Base-by-base conservation (phyloP, 2,113 vertebrate species). In the Ellobius talpinus region DNA sequence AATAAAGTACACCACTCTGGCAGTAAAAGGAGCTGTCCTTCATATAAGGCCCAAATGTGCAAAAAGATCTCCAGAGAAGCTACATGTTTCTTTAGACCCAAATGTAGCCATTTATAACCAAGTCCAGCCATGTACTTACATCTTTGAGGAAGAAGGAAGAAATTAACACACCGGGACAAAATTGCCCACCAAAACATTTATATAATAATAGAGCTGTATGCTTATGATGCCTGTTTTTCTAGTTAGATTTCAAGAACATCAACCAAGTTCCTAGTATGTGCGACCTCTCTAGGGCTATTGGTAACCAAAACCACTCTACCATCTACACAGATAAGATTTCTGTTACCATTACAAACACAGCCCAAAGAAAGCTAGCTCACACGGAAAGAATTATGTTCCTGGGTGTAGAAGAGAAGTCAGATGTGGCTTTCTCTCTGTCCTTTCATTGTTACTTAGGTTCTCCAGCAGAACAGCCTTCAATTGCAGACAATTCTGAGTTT, bases 391-490 rank as follows among this genome's bases (percentile, higher is more conserved):
- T 85, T 63, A 24, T 82, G 50, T 91, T 89, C 58, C 55, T 74
- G 36, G n/a, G 26, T 78, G 55, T 52, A 92, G 5, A 90, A 36
- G n/a, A 87, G 21, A 29, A 93, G 73, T 70, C 36, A 77, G 17
- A 70, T 76, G 68, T 92, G 89, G 87, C 29, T 81, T 84, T 70
- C 39, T 77, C 68, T 89, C 42, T 93, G 26, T 95, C 23, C 21
- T 52, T 66, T 82, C n/a, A 31, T 68, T 88, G 72, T 63, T 45
- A 68, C 58, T 58, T 58, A 74, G 79, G 50, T 61, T 86, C 52
- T 77, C 72, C 14, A 86, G 70, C 11, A 90, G 7, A 73, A 66
- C 19, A 87, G 39, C 50, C 52, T 93, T 66, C 70, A 82, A 94
- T 42, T 50, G 74, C 17, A 70, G 36, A 66, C 6, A 73, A 47